Base-by-base conservation (phyloP, 2,888 invertebrate species). In the Melipona beecheii region DNA sequence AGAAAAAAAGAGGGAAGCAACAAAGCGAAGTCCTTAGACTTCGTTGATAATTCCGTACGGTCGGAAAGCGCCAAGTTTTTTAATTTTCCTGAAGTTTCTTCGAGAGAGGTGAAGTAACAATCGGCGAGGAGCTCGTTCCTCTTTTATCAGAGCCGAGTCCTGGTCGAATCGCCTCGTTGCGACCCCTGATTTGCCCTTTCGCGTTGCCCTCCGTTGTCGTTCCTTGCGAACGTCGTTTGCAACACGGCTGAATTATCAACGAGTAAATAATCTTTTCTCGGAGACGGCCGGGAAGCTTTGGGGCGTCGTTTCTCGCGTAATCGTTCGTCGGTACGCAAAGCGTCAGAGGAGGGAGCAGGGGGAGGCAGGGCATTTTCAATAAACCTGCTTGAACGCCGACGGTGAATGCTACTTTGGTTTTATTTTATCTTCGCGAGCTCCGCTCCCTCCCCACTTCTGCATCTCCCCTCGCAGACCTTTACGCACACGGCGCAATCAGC, bases 241-340 rank as follows among this genome's bases (percentile, higher is more conserved):
- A 69, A 36, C 21, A 19, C 31, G 64, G 21, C 24, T 70, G 36
- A 80, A 64, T 80, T 64, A 68, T 49, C 54, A 21, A 49, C 31
- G 66, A 49, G 60, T 62, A 73, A 80, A 69, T 69, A 80, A 80
- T 81, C n/a, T n/a, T 80, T 80, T 19, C 69, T 13, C 27, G 17
- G 60, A 24, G 17, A 27, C 27, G 21, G 43, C 58, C 17, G 31
- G 58, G 52, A 81, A 80, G 62, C 64, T 77, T 80, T 27, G 65
- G 65, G 54, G 56, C n/a, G 50, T 27, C 49, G 58, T 74, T 58
- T 11, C 43, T 27, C 78, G n/a, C n/a, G 43, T 71, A 27, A 69
- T 62, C n/a, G 36, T 52, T 60, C 24, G 52, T 24, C 17, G 50
- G 64, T 36, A 65, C 73, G 31, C 43, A 43, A 70, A 82, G 58